Evolutionary conservation across 2,113 vertebrate species (phyloP).

Genomic region (Romanogobio albipinnatus): DNA sequence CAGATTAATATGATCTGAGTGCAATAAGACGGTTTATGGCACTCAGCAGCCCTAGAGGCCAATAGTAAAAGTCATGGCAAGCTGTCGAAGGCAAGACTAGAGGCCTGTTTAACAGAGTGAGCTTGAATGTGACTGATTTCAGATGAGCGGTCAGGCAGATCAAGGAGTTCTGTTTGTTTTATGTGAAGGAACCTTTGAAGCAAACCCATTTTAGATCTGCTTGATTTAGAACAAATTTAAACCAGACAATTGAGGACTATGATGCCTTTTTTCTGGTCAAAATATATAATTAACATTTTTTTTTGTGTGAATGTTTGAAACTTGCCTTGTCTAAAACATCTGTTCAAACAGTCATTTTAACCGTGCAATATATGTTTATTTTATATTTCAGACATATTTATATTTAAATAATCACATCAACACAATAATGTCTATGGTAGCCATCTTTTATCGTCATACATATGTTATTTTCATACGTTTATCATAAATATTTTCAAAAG

Average conservation of each 20-base stretch:
- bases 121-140: conserved; percentile 42
- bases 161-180: not conserved
- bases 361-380: not conserved
- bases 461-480: not conserved
- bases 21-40: conserved; percentile 69
- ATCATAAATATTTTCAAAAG: not conserved
- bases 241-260: not conserved
- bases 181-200: not conserved
- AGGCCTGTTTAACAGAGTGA: conserved; percentile 66
- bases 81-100: conserved; percentile 68
- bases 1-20: conserved; percentile 72
- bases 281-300: not conserved
- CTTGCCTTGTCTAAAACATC: not conserved
- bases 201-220: not conserved
- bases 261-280: not conserved
- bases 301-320: not conserved
- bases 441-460: not conserved
- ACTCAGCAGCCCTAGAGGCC: conserved; percentile 65
- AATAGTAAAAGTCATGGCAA: conserved; percentile 70
- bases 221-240: not conserved
- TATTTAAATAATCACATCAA: not conserved
- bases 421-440: not conserved
- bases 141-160: conserved; percentile 1
- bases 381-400: not conserved
- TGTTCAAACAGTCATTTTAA: not conserved